A percentile compares a stretch with the other conserved stretches of the same genome.
These are phyloP conservation scores for Steinernema hermaphroditum DNA, from an alignment of 2,888 invertebrate species.

Conservation along the genomic window DNA sequence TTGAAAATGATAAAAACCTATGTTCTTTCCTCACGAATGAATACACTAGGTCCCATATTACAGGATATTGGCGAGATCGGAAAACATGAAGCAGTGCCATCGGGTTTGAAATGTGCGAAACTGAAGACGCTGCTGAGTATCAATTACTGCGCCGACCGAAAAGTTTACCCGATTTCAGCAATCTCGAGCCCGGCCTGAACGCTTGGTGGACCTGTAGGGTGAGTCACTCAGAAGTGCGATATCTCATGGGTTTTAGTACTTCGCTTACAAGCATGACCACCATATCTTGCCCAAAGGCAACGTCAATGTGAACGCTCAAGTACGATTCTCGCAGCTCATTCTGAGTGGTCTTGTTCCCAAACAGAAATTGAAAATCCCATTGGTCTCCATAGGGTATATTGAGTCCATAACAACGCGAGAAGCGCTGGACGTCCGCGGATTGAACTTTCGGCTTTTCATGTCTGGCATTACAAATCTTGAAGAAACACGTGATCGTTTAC, in stretches of 20 bases:
- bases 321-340: constrained; percentile 40
- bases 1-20: too few species aligned
- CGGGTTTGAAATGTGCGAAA: constrained; percentile 4
- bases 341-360: background rate
- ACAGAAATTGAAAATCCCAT: constrained; percentile 30
- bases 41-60: too few species aligned
- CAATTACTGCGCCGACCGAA: constrained; percentile 51
- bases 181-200: constrained; percentile 51
- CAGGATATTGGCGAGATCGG: too few species aligned
- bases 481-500: constrained; percentile 56
- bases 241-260: background rate
- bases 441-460: constrained; percentile 44
- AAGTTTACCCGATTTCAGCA: constrained; percentile 48
- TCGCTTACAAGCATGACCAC: constrained; percentile 2
- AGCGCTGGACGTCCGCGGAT: constrained; percentile 47
- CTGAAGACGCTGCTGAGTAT: background rate
- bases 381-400: constrained; percentile 44
- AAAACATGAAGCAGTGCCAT: too few species aligned
- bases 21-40: too few species aligned
- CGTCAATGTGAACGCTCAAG: constrained; percentile 21
- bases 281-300: background rate
- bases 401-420: constrained; percentile 42
- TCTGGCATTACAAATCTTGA: constrained; percentile 48
- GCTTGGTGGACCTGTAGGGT: constrained; percentile 55
- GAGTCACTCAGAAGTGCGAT: background rate